These are phyloP conservation scores for Mycalesis mineus DNA, from an alignment of 2,888 invertebrate genomes.

Conservation along the genomic window DNA sequence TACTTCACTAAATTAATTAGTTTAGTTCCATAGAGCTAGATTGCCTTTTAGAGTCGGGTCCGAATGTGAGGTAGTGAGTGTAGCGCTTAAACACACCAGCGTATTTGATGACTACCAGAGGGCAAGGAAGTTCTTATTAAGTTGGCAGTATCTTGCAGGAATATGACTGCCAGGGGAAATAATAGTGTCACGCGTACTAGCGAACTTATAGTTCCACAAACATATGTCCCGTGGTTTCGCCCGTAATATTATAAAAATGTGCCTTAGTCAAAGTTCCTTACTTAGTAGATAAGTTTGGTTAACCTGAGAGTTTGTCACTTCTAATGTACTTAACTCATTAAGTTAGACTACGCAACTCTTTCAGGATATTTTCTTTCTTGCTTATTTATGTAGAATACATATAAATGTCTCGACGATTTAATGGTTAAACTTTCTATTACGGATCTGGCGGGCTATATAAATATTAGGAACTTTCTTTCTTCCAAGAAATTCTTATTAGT, in stretches of 20 bases:
- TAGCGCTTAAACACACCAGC: slow-evolving; percentile 20
- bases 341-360: too few relatives aligned
- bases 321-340: too few relatives aligned
- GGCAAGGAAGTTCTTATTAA: slow-evolving; percentile 46
- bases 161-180: slow-evolving; percentile 70
- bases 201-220: slow-evolving; percentile 46
- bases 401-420: too few relatives aligned
- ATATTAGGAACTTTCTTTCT: too few relatives aligned
- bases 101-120: slow-evolving; percentile 38
- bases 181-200: slow-evolving; percentile 53
- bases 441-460: too few relatives aligned
- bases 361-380: too few relatives aligned
- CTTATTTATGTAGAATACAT: too few relatives aligned
- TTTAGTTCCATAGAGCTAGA: neutral
- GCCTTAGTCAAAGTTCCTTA: neutral
- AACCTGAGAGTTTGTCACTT: too few relatives aligned
- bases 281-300: too few relatives aligned
- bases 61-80: neutral
- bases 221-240: neutral
- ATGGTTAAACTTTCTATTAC: too few relatives aligned
- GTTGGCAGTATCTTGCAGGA: slow-evolving; percentile 57
- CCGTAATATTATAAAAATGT: neutral
- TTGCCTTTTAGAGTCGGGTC: neutral
- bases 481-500: too few relatives aligned
- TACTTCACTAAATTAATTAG: too few relatives aligned